Conservation (phyloP, 2,113 vertebrate genomes). For the Mus spicilegus region DNA sequence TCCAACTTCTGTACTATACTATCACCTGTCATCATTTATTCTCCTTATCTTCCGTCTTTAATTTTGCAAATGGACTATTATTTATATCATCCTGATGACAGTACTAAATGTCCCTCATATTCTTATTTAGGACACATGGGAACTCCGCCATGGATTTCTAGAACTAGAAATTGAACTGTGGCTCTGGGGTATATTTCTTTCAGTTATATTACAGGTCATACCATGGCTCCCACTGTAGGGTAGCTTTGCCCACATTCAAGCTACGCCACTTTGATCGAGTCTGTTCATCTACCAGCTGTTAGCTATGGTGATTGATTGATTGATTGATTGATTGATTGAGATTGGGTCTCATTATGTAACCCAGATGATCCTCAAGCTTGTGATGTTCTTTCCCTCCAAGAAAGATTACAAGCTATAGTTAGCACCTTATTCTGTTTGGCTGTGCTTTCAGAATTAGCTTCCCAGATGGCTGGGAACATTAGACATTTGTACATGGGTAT, state of each 20-base stretch:
- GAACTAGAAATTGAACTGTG: neutral
- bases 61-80: neutral
- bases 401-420: neutral
- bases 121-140: neutral
- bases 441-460: neutral
- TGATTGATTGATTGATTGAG: no score
- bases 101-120: neutral
- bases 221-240: neutral
- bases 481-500: neutral
- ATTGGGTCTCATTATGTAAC: neutral
- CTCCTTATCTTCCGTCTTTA: neutral
- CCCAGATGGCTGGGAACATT: neutral
- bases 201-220: neutral
- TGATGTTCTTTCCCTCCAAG: neutral
- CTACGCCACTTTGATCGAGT: neutral
- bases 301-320: neutral
- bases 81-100: neutral
- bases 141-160: neutral
- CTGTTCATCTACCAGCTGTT: neutral
- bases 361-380: neutral
- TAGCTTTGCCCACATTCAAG: neutral
- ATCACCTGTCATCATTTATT: neutral
- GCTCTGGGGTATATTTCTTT: neutral
- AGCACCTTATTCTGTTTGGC: neutral
- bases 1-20: neutral